phyloP scores from a whole-genome alignment of 2,113 vertebrate species.

The Microcebus ravelobensis region DNA sequence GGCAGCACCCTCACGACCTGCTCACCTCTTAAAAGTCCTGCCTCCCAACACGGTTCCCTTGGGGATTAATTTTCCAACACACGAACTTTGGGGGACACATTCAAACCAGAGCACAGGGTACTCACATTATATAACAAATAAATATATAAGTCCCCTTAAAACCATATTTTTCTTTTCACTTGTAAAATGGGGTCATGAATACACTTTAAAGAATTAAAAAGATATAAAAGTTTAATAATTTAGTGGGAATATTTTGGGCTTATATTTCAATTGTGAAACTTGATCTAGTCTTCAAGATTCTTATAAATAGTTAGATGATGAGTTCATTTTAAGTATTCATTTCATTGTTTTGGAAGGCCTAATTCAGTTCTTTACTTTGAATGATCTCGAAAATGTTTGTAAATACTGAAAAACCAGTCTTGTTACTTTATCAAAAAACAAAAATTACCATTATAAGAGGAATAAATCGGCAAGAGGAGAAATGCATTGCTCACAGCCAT shows the following conservation, averaged over 20 bases:
- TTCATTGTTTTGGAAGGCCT: slow-evolving; percentile 41
- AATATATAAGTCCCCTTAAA: not conserved
- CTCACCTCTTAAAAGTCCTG: not conserved
- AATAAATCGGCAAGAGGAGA: slow-evolving; percentile 19
- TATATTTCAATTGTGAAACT: slow-evolving; percentile 45
- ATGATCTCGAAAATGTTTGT: not conserved
- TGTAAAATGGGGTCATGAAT: not conserved
- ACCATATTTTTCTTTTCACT: not conserved
- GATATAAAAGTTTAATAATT: slow-evolving; percentile 27
- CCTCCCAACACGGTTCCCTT: not conserved
- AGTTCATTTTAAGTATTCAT: slow-evolving; percentile 50
- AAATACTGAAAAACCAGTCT: not conserved
- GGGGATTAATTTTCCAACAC: not conserved
- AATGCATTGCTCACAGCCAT: not conserved
- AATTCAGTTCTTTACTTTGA: not conserved
- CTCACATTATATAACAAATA: not conserved
- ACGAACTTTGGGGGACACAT: not conserved
- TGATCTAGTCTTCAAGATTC: slow-evolving; percentile 43
- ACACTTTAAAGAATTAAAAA: slow-evolving; percentile 17
- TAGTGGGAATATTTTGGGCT: slow-evolving; percentile 34
- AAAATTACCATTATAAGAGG: not conserved
- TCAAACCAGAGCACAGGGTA: not conserved
- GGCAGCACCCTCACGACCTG: not conserved
- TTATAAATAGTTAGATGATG: slow-evolving; percentile 27
- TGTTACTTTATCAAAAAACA: not conserved